Base-by-base conservation (phyloP, 2,797 vertebrate species). In the Zenarchopterus dispar region DNA sequence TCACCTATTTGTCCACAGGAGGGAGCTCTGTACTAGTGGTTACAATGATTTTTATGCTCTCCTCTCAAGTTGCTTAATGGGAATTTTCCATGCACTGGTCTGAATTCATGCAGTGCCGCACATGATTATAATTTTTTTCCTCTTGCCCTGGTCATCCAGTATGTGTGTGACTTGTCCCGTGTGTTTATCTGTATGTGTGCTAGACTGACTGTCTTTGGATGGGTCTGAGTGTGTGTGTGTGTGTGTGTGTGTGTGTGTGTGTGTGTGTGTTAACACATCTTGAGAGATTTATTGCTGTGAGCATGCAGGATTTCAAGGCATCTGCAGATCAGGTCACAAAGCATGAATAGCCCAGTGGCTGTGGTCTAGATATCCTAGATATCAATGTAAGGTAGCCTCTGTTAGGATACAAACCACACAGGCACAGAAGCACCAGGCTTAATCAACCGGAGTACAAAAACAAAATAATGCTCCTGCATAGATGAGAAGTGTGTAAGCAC, bases 51-150 rank as follows among this genome's bases (percentile, higher is more conserved):
- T 48, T 4, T 8, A 36, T 33, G 26, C 33, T 2, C 47, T 23
- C 24, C 8, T 77, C 53, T 76, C 67, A 43, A 56, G 39, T 77
- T 70, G 68, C 73, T 75, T 15, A 77, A 69, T 83, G 63, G 89
- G 82, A 92, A 92, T 91, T 92, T 93, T 93, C 92, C 93, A 91
- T 86, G 70, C 18, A 58, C 75, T 77, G 57, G 56, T 44, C 72
- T 81, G 76, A 82, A 84, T 65, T 75, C 85, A 84, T 81, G 88
- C 70, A 81, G 79, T 86, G 75, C 67, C 75, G 55, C 18, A 46
- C 80, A 88, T 86, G 78, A 69, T 80, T 87, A 82, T 44, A 71
- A 70, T 79, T 71, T n/a, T 90, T 84, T 86, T 75, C 74, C 81
- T 76, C 70, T 86, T 76, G 81, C 71, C 80, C 82, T 69, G 81